A percentile compares a stretch with the other conserved stretches of the same genome.
Evolutionary conservation across 2,797 vertebrate species (phyloP).

Genomic region (Rhinophrynus dorsalis): DNA sequence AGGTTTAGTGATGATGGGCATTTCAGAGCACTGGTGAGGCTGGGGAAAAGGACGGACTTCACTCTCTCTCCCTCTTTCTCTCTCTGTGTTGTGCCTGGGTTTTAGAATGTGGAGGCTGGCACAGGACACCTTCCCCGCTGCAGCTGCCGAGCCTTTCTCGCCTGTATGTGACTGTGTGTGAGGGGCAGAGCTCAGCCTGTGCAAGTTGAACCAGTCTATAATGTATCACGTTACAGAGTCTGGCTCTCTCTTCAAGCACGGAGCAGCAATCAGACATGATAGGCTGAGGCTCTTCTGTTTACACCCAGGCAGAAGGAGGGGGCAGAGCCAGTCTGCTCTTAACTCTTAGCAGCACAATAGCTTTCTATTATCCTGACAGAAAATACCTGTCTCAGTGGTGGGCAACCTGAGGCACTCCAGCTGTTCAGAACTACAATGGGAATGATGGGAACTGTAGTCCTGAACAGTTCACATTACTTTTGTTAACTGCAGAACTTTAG

Average conservation of each 20-base stretch:
- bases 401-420: too few relatives aligned
- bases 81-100: not conserved
- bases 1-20: slow-evolving; percentile 17
- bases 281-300: slow-evolving; percentile 81
- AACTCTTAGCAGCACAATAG: slow-evolving; percentile 59
- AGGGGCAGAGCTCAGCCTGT: slow-evolving; percentile 71
- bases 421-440: too few relatives aligned
- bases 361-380: too few relatives aligned
- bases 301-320: slow-evolving; percentile 64
- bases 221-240: slow-evolving; percentile 82
- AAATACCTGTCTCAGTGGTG: too few relatives aligned
- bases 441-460: too few relatives aligned
- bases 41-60: too few relatives aligned
- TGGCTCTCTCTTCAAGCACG: slow-evolving; percentile 66
- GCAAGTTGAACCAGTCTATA: slow-evolving; percentile 75
- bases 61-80: too few relatives aligned
- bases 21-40: not conserved
- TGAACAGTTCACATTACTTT: too few relatives aligned
- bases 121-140: slow-evolving; percentile 59
- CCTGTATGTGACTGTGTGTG: slow-evolving; percentile 56
- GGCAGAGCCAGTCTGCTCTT: slow-evolving; percentile 61
- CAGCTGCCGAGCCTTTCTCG: slow-evolving; percentile 57
- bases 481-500: too few relatives aligned
- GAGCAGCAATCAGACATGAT: slow-evolving; percentile 78
- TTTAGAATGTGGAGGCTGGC: not conserved